Evolutionary conservation across 2,888 invertebrate genomes (phyloP).

Genomic region (Oxystoma pomonae): DNA sequence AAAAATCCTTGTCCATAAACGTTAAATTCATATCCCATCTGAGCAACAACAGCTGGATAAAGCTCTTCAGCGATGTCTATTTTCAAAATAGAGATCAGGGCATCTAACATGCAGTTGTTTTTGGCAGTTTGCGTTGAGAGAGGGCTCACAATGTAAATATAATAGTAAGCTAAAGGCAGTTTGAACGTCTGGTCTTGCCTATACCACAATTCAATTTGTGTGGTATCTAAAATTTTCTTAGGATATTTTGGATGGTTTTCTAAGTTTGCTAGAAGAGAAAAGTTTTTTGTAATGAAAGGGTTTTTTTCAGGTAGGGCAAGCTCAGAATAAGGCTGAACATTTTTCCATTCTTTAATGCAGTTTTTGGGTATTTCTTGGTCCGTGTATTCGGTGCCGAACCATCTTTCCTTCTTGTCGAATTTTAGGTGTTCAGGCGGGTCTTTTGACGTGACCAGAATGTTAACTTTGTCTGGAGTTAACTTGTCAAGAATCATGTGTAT

Average conservation of each 20-base stretch:
- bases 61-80: slow-evolving; percentile 30
- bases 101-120: slow-evolving; percentile 37
- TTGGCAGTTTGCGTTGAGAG: slow-evolving; percentile 58
- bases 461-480: slow-evolving; percentile 63
- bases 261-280: slow-evolving; percentile 54
- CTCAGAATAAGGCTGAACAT: slow-evolving; percentile 52
- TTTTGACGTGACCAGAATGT: slow-evolving; percentile 67
- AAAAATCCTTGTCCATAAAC: slow-evolving; percentile 27
- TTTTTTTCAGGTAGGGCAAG: slow-evolving; percentile 70
- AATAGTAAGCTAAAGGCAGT: slow-evolving; percentile 71
- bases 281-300: slow-evolving; percentile 68
- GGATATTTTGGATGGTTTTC: slow-evolving; percentile 50
- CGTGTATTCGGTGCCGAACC: slow-evolving; percentile 80
- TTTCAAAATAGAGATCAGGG: slow-evolving; percentile 26
- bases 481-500: slow-evolving; percentile 58
- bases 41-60: slow-evolving; percentile 30
- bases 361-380: slow-evolving; percentile 56
- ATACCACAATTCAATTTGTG: slow-evolving; percentile 72
- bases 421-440: slow-evolving; percentile 49
- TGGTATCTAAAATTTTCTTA: slow-evolving; percentile 53
- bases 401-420: slow-evolving; percentile 68
- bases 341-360: slow-evolving; percentile 63
- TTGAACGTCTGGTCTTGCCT: slow-evolving; percentile 78
- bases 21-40: slow-evolving; percentile 22
- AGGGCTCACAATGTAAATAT: slow-evolving; percentile 70